Evolutionary conservation across 2,888 invertebrate species (phyloP).

Genomic region (Drymonia ruficornis): DNA sequence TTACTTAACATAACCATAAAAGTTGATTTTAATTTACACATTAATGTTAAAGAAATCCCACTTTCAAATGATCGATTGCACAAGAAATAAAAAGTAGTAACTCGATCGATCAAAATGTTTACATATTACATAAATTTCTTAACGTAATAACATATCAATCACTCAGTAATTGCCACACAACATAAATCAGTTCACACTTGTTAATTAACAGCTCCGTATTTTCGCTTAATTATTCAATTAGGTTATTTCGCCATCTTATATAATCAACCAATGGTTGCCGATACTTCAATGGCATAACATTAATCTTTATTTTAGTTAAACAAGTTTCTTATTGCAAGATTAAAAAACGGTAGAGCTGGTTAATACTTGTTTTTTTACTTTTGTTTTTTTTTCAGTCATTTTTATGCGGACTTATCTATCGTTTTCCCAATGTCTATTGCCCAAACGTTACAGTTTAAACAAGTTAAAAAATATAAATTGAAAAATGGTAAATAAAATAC

Average conservation of each 20-base stretch:
- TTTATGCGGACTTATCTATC: too few relatives aligned
- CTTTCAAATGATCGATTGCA: constrained; percentile 3
- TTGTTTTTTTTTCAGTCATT: too few relatives aligned
- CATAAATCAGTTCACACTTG: constrained; percentile 7
- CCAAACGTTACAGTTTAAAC: too few relatives aligned
- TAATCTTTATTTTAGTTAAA: neutral
- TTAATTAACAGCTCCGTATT: constrained; percentile 4
- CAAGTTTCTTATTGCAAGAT: neutral
- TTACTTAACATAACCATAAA: constrained; percentile 2
- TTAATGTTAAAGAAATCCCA: neutral
- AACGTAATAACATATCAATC: constrained; percentile 10
- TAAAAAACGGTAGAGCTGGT: too few relatives aligned
- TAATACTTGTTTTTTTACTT: too few relatives aligned
- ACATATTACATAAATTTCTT: constrained; percentile 18
- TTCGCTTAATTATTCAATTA: constrained; percentile 8
- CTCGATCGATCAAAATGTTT: constrained; percentile 29
- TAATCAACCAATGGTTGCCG: neutral
- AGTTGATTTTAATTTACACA: neutral
- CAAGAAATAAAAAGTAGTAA: constrained; percentile 13
- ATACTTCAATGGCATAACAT: neutral
- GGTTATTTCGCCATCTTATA: neutral
- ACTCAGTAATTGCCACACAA: constrained; percentile 6
- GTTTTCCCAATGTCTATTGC: too few relatives aligned
- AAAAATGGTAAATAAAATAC: too few relatives aligned
- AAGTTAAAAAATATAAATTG: too few relatives aligned